Evolutionary conservation across 2,797 vertebrate species (phyloP), one percentile per base, ranked within the genome.

Genomic region (Hypotaenidia philippensis): DNA sequence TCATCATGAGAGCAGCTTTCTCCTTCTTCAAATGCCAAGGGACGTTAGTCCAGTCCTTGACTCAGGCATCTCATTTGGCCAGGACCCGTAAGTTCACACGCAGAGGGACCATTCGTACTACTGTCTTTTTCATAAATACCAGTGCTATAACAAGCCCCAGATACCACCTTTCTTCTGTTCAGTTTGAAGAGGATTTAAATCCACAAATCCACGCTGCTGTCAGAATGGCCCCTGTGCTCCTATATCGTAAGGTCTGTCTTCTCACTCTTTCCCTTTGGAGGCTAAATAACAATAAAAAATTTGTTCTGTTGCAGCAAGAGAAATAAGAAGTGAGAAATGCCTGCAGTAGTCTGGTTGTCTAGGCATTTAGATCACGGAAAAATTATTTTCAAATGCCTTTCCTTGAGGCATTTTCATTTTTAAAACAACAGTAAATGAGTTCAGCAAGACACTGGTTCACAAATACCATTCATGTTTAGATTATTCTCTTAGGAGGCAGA

Each of bases 381-480:
- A 78, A 72, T 34, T 69, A 79, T 84, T 90, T 87, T 61, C 9
- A 64, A 71, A 89, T 76, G n/a, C 5, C 45, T 84, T 84, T 59
- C 77, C 38, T 71, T 71, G 29, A 90, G 25, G 13, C 27, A 57
- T 81, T 95, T 57, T 63, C 22, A 44, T 53, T 64, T 44, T 93
- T 88, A 66, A 53, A 34, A 31, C 5, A 57, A 68, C 25, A 83
- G 44, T 45, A 82, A 56, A 90, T 47, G 25, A 44, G 25, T 70
- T 74, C 32, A 53, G 25, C 34, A 66, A 88, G 89, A 87, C 47
- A 44, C 8, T 45, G 17, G n/a, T 65, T 72, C 60, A 59, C 29
- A 86, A 49, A 52, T 22, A 22, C 6, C 29, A 80, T 18, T 81
- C 12, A 29, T n/a, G 11, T 61, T 77, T 75, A 26, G 29, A n/a